Evolutionary conservation across 30 jellyfish, hydroid and myxozoan species (phyloP).

Genomic region (Turritopsis rubra): DNA sequence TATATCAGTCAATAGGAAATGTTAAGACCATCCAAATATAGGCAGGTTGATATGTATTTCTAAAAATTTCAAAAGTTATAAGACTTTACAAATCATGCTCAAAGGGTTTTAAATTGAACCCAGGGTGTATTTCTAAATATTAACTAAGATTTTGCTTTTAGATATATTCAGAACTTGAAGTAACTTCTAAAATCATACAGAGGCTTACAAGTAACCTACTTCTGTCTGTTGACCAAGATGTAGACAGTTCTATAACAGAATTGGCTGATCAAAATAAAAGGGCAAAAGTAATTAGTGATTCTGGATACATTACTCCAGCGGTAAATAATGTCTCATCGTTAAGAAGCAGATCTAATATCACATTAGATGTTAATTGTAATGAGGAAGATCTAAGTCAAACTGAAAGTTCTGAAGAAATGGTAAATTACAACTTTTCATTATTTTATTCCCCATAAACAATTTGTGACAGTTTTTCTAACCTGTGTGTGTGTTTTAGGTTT

Average conservation of each 20-base stretch:
- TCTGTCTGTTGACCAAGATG: background rate
- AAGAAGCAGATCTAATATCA: background rate
- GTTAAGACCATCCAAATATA: no score
- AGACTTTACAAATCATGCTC: no score
- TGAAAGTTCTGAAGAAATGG: constrained; percentile 7
- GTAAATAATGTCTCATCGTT: background rate
- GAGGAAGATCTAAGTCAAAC: constrained; percentile 22
- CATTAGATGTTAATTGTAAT: constrained; percentile 22
- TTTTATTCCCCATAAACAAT: background rate
- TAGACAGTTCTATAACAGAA: background rate
- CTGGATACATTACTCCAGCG: background rate
- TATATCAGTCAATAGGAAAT: no score
- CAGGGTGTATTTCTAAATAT: no score
- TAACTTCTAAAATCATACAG: background rate
- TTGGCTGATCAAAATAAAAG: background rate
- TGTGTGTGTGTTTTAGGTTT: background rate
- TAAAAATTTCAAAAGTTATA: no score
- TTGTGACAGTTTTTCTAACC: background rate
- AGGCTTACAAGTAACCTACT: background rate
- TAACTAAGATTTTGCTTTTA: no score
- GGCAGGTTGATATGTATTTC: no score
- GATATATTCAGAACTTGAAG: constrained; percentile 21
- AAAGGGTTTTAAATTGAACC: no score
- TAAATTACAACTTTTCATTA: background rate
- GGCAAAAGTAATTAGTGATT: background rate